Percentiles rank a stretch among this genome's conserved stretches.
phyloP scores from a whole-genome alignment of 2,797 vertebrate genomes.

The Nasua narica region DNA sequence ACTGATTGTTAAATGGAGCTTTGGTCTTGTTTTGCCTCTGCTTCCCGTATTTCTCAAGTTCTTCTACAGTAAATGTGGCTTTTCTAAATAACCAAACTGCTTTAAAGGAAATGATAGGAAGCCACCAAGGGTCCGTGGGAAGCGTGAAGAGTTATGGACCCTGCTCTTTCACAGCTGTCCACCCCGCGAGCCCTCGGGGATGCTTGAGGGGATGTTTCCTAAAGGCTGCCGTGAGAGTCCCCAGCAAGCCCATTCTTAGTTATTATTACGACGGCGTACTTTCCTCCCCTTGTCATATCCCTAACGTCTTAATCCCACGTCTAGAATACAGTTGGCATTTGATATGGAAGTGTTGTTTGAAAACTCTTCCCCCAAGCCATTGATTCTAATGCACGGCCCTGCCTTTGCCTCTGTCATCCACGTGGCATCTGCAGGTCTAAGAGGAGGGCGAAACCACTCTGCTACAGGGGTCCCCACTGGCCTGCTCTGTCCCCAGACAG shows the following conservation, averaged over 20 bases:
- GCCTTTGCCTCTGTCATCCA: accelerated
- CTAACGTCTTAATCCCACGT: not conserved
- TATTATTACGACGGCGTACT: not conserved
- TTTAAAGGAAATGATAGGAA: not conserved
- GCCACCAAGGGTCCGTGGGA: not conserved
- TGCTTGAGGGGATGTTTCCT: not conserved
- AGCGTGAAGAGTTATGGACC: not conserved
- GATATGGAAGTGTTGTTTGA: not conserved
- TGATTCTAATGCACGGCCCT: not conserved
- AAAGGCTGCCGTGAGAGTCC: not conserved
- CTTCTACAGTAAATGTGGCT: not conserved
- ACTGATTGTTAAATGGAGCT: not conserved
- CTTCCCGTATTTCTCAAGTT: not conserved
- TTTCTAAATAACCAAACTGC: not conserved
- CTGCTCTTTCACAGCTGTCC: not conserved
- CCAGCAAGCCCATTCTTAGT: accelerated
- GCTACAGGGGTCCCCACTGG: not conserved
- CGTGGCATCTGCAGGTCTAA: not conserved
- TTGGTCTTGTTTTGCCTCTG: not conserved
- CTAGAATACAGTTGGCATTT: accelerated
- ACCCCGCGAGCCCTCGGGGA: not conserved
- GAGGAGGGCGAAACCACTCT: not conserved
- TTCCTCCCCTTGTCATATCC: no score
- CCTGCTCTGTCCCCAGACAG: not conserved
- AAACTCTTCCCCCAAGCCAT: not conserved